Evolutionary conservation across 1,140 invertebrate species (phyloP).

Genomic region (Drosophila punjabiensis): DNA sequence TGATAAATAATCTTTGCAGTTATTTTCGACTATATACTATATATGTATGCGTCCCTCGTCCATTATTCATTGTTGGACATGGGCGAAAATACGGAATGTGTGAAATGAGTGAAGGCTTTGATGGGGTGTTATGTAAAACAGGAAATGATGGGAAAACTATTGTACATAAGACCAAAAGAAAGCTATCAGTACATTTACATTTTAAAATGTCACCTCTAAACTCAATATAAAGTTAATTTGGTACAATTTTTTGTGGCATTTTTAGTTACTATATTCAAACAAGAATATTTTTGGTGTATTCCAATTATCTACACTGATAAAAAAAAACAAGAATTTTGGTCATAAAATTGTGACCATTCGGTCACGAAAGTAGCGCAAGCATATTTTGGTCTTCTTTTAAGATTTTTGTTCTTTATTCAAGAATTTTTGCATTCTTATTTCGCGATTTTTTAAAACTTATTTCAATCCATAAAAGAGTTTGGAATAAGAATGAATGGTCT

Average conservation of each 20-base stretch:
- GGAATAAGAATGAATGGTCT: too few relatives aligned
- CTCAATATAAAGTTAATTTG: neutral
- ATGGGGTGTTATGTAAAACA: constrained; percentile 26
- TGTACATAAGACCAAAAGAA: neutral
- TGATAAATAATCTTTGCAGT: constrained; percentile 27
- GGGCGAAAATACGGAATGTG: constrained; percentile 20
- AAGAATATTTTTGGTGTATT: neutral
- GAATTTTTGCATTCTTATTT: too few relatives aligned
- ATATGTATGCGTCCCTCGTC: neutral
- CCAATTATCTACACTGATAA: neutral
- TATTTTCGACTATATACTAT: neutral
- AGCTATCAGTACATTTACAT: neutral
- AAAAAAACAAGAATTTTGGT: too few relatives aligned
- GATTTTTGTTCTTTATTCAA: too few relatives aligned
- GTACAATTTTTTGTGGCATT: neutral
- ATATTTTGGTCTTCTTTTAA: too few relatives aligned
- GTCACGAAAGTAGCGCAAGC: too few relatives aligned
- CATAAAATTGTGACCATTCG: too few relatives aligned
- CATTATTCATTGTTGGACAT: constrained; percentile 40
- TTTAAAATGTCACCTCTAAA: neutral
- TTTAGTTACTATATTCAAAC: neutral
- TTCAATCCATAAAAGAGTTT: too few relatives aligned
- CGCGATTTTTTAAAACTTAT: too few relatives aligned
- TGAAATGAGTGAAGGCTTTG: constrained; percentile 34
- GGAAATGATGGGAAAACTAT: neutral